Percentiles rank a stretch among this genome's conserved stretches.
Conservation (phyloP, 2,113 vertebrate genomes). For the Spilogale gracilis region DNA sequence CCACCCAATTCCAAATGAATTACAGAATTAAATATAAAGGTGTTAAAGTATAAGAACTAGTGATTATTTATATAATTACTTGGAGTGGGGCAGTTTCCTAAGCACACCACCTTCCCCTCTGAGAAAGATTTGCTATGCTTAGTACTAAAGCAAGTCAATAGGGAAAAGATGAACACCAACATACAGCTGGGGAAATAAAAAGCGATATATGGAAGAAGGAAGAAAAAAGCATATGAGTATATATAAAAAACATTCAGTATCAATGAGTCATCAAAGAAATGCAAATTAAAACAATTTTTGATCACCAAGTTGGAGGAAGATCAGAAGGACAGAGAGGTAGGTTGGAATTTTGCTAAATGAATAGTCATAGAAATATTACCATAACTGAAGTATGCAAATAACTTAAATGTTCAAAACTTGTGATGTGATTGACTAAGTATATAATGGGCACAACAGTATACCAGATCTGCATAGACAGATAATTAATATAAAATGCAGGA, state of each 20-base stretch:
- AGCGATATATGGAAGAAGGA: background rate
- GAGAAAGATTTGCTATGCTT: background rate
- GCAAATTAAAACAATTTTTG: constrained; percentile 46
- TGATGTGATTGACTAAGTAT: background rate
- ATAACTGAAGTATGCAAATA: constrained; percentile 25
- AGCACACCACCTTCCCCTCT: background rate
- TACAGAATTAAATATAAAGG: constrained; percentile 31
- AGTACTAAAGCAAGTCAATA: background rate
- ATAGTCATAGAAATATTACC: background rate
- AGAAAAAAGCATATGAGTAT: background rate
- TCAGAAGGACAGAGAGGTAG: background rate
- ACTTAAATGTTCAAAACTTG: background rate
- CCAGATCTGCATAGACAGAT: background rate
- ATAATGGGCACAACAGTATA: background rate
- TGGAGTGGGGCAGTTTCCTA: background rate
- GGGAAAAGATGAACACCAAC: background rate
- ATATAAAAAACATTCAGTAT: background rate
- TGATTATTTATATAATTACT: background rate
- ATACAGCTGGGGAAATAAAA: background rate
- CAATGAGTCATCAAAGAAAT: background rate
- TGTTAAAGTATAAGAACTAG: background rate
- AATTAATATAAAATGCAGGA: background rate
- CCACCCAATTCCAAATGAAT: constrained; percentile 19
- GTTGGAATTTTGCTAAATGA: constrained; percentile 22
- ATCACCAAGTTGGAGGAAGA: constrained; percentile 5